Evolutionary conservation across 2,888 invertebrate genomes (phyloP), one percentile per base, ranked within the genome.

Genomic region (Bembecia ichneumoniformis): DNA sequence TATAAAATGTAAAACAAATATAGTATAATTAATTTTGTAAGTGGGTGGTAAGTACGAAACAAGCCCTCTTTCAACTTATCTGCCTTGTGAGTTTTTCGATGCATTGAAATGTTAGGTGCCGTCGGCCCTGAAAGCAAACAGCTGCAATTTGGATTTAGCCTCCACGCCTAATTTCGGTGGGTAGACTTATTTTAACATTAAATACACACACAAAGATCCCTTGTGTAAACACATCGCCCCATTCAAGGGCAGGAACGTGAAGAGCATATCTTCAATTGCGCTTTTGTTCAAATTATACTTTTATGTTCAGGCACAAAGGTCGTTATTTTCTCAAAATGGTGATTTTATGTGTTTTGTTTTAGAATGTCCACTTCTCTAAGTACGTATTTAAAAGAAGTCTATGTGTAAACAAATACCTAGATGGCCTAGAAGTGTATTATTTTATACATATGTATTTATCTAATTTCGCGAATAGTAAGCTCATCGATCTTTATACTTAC

Each of bases 101-200:
- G 20, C 13, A 48, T 28, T 47, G 35, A 47, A 28, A 40, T 40
- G 14, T n/a, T 13, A 40, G n/a, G 40, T 44, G 58, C 57, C 60
- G 50, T n/a, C 52, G 62, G 59, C 55, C 60, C 57, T 54, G 57
- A 57, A 69, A 72, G 63, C 71, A 71, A 81, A 77, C 83, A 84
- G 82, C 84, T 84, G 83, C 82, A 74, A 74, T 81, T 80, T 76
- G 75, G 78, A 80, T 79, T 84, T 82, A 82, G 72, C 70, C 71
- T 82, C 79, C 77, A 77, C 79, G 82, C 83, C 82, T 83, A 82
- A 86, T 82, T 83, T 84, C 75, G 77, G 79, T 80, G 71, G 75
- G 80, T 71, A 79, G 82, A 81, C 82, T 83, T 84, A 84, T 81
- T 86, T 81, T 79, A 86, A 83, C 83, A 83, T 81, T 82, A 80